A percentile compares a stretch with the other conserved stretches of the same genome.
phyloP scores from a whole-genome alignment of 2,797 vertebrate genomes.

The Lacerta agilis region DNA sequence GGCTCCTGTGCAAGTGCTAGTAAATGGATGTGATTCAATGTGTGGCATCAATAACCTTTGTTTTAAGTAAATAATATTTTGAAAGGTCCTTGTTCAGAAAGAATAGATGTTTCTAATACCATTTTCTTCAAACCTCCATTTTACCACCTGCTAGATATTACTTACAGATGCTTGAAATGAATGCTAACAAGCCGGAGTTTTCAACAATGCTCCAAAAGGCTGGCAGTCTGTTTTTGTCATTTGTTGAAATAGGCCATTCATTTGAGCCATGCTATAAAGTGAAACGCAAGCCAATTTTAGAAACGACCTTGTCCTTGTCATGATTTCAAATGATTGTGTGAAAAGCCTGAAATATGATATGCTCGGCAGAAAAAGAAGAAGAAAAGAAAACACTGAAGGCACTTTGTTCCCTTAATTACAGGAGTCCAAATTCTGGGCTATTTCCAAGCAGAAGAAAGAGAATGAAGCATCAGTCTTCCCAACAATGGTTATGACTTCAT shows the following conservation, averaged over 20 bases:
- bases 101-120: neutral
- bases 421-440: neutral
- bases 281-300: conserved; percentile 30
- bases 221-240: conserved; percentile 20
- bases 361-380: neutral
- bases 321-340: conserved; percentile 22
- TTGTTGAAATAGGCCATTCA: conserved; percentile 18
- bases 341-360: conserved; percentile 17
- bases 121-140: neutral
- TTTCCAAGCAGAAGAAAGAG: neutral
- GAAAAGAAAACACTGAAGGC: conserved; percentile 1
- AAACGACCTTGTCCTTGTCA: conserved; percentile 7
- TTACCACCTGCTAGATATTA: neutral
- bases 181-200: conserved; percentile 20
- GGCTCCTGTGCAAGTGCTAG: neutral
- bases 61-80: neutral
- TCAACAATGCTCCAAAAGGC: neutral
- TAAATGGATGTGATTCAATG: neutral
- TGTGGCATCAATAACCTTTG: neutral
- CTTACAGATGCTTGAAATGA: conserved; percentile 15
- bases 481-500: neutral
- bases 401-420: neutral
- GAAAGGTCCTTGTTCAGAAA: neutral
- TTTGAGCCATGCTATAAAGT: neutral
- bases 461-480: neutral